These are phyloP conservation scores for Macrostomum lignano DNA, from an alignment of 1,140 invertebrate species.

Conservation along the genomic window DNA sequence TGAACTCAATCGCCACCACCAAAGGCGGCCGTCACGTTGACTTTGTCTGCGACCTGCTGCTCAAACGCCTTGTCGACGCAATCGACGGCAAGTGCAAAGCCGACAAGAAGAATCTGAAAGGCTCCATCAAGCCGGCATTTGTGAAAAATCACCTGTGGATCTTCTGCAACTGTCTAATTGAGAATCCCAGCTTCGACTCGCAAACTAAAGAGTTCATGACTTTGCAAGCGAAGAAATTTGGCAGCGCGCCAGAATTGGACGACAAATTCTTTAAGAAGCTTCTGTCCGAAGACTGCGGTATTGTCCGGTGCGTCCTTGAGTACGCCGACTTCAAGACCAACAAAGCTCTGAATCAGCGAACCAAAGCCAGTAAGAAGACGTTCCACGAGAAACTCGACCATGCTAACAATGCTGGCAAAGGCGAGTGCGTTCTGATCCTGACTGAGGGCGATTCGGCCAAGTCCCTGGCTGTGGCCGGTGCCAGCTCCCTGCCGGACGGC, in stretches of 20 bases:
- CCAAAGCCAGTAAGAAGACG: too few relatives aligned
- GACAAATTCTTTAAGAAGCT: conserved; percentile 62
- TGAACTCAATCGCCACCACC: conserved; percentile 92
- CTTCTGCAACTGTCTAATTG: conserved; percentile 89
- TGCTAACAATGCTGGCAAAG: conserved; percentile 83
- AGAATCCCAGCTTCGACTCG: conserved; percentile 96
- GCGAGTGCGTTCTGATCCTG: conserved; percentile 62
- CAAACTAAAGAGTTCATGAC: conserved; percentile 99
- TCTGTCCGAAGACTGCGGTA: too few relatives aligned
- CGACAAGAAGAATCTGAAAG: conserved; percentile 52
- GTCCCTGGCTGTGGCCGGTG: conserved; percentile 71
- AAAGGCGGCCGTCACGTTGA: conserved; percentile 92
- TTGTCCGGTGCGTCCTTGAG: too few relatives aligned
- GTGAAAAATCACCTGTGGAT: conserved; percentile 91
- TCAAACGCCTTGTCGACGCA: conserved; percentile 57
- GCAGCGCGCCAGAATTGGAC: conserved; percentile 58
- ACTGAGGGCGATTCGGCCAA: conserved; percentile 99
- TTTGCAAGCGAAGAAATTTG: conserved; percentile 67
- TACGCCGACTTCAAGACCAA: too few relatives aligned
- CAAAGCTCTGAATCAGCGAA: too few relatives aligned
- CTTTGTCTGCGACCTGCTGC: conserved; percentile 57
- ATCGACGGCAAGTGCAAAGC: conserved; percentile 46
- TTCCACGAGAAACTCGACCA: conserved; percentile 94
- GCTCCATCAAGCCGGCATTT: conserved; percentile 33
- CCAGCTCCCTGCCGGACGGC: conserved; percentile 73